Base-by-base conservation (phyloP, 2,888 invertebrate species). In the Agonum fuliginosum region DNA sequence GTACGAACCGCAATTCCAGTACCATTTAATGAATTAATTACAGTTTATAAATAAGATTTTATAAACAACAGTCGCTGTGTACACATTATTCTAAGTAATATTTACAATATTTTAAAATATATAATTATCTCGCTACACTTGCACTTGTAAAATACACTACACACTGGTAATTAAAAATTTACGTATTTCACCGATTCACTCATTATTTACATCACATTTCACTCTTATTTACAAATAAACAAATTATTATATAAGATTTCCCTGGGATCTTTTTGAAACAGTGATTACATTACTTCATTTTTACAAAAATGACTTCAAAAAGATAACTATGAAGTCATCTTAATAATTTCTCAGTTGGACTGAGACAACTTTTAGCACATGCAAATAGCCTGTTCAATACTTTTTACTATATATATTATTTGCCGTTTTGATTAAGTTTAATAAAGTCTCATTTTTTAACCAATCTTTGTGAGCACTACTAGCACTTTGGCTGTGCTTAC, bases 221-320 rank as follows among this genome's bases (percentile, higher is more conserved):
- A 67, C 37, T 62, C 10, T 67, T 67, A 67, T 67, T 67, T 67
- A 67, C 67, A 67, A 51, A 19, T 46, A 46, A 14, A 22, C 20
- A 48, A 12, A 19, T 65, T 65, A 10, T 30, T 65, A 65, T 34
- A 65, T 34, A 46, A 71, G 24, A 48, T 51, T 48, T 71, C 71
- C 71, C 71, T 71, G 71, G 71, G 71, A 48, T 48, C 20, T 51
- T 34, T 71, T 71, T 71, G 71, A 51, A 71, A 41, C 30, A 51
- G 19, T 67, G 70, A 71, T 70, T 43, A 46, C 14, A 34, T 65
- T 62, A 30, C 19, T 62, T 10, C 34, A 34, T 62, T 62, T 48
- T 62, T 17, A 58, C 27, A 58, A 14, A 34, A 62, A 14, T 37
- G 17, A 20, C 17, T 65, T 8, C 34, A 65, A 30, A 30, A 62